Base-by-base conservation (phyloP, 2,797 vertebrate genomes). In the Hypotaenidia okinawae region DNA sequence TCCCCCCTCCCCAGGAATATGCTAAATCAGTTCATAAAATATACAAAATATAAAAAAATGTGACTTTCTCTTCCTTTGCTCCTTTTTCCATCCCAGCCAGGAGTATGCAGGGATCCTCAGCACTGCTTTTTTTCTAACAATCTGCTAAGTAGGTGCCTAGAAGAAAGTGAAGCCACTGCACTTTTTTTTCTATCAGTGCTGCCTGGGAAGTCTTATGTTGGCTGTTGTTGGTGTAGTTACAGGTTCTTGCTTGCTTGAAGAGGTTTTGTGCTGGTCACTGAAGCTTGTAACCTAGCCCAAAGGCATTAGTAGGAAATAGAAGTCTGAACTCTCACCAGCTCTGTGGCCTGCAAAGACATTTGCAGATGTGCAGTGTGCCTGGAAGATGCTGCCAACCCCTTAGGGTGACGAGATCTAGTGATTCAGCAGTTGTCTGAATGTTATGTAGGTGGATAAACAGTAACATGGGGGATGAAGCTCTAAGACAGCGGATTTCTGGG, bases 371-470 rank as follows among this genome's bases (percentile, higher is more conserved):
- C 49, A 3, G 23, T 5, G 4, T 67, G 74, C 28, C 69, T 41
- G 52, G 49, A 35, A 88, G 62, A 6, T 43, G 85, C 58, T 84
- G 86, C 87, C 83, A 93, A 2, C 51, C 33, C 2, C 37, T 37
- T 1, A 7, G 59, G 37, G 45, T 78, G 87, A 78, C 2, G 13
- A 85, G 52, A 18, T 25, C 66, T 37, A 78, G 41, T 90, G 91
- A 95, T 72, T 95, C 80, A 94, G 41, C 79, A 8, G 41, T n/a
- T 87, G 70, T 69, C 77, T 82, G 66, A 90, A 88, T 10, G 55
- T 57, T 69, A 24, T 7, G 83, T 84, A 73, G 88, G 74, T 87
- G 88, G 90, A 69, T 39, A 52, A 72, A 12, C 17, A 39, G 51
- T 5, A 69, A 32, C 4, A 4, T 35, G 41, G 33, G 86, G 59